phyloP scores from a whole-genome alignment of 2,888 invertebrate species.

The Shargacucullia verbasci region DNA sequence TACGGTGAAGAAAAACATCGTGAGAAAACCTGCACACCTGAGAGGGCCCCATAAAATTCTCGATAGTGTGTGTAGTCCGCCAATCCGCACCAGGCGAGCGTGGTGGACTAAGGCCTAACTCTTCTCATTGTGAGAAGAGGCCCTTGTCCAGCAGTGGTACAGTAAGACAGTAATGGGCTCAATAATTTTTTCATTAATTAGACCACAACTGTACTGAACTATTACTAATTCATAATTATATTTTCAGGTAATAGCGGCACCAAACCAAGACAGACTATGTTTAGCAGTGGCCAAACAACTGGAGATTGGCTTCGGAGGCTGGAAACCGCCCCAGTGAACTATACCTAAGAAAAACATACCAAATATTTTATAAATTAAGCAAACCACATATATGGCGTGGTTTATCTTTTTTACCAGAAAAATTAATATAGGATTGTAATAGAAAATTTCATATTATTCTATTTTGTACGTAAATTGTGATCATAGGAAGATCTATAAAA shows the following conservation, averaged over 20 bases:
- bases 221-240: background rate
- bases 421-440: conserved; percentile 40
- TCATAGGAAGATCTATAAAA: conserved; percentile 53
- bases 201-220: too few species aligned
- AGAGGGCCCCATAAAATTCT: too few species aligned
- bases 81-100: too few species aligned
- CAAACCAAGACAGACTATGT: conserved; percentile 93
- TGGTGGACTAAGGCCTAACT: too few species aligned
- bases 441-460: conserved; percentile 46
- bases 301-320: conserved; percentile 94
- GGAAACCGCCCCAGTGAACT: conserved; percentile 89
- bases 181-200: too few species aligned
- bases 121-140: too few species aligned
- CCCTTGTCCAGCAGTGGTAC: too few species aligned
- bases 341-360: conserved; percentile 38
- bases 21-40: too few species aligned
- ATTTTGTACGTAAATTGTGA: conserved; percentile 59
- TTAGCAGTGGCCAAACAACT: conserved; percentile 94
- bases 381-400: conserved; percentile 76
- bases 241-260: conserved; percentile 91
- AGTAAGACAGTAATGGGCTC: too few species aligned
- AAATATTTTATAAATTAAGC: conserved; percentile 51
- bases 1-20: too few species aligned
- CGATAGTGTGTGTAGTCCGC: too few species aligned
- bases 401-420: conserved; percentile 61